Conservation (phyloP, 1,140 invertebrate genomes). For the Lineus longissimus region DNA sequence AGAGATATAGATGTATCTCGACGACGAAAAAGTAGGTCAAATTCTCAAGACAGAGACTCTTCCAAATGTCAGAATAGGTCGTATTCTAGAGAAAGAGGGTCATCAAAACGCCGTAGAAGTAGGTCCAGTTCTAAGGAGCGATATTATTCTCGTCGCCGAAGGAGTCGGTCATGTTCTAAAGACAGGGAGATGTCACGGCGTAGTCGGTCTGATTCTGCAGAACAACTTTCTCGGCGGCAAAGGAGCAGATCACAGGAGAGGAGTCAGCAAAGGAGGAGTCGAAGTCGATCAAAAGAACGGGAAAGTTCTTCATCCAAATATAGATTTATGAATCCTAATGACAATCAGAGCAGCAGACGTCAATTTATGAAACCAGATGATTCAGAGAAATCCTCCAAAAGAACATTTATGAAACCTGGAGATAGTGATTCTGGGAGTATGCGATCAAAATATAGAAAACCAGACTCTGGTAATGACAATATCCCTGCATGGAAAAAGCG, state of each 20-base stretch:
- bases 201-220: not conserved
- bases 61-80: not conserved
- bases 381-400: not conserved
- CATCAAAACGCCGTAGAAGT: slow-evolving; percentile 12
- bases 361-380: slow-evolving; percentile 3
- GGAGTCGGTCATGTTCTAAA: not conserved
- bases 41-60: not conserved
- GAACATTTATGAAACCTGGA: slow-evolving; percentile 22
- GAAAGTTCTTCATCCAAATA: slow-evolving; percentile 9
- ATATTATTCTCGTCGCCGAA: not conserved
- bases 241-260: not conserved
- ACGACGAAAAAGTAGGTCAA: slow-evolving; percentile 7
- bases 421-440: slow-evolving; percentile 8
- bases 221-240: not conserved
- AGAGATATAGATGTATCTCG: too few species aligned
- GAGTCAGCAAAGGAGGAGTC: not conserved
- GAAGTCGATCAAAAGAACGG: slow-evolving; percentile 19
- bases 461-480: too few species aligned
- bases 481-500: too few species aligned
- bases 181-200: slow-evolving; percentile 14
- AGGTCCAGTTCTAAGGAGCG: slow-evolving; percentile 8
- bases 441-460: not conserved
- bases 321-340: slow-evolving; percentile 9
- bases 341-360: slow-evolving; percentile 6
- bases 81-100: slow-evolving; percentile 6